Evolutionary conservation across 2,113 vertebrate genomes (phyloP), one percentile per base, ranked within the genome.

Genomic region (Hyla sarda): DNA sequence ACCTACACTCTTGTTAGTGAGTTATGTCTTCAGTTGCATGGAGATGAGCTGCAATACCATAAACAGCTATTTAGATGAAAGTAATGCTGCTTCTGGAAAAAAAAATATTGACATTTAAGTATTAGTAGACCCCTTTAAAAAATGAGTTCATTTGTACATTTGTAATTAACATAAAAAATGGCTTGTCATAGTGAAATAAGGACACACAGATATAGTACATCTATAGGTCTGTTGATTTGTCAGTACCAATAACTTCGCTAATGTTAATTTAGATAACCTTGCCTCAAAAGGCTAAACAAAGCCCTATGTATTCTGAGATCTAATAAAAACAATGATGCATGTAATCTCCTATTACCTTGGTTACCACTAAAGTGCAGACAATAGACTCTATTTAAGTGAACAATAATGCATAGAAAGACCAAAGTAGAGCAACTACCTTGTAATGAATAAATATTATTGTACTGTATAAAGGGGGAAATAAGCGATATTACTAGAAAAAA

Each of bases 381-480:
- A 76, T 76, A 52, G 19, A 72, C 10, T 12, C 19, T 8, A 14
- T 16, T 25, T 47, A 74, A 74, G 9, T 8, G 16, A 52, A 77
- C 28, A 34, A 19, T 54, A 4, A 34, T 54, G 9, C 75, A 32
- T 21, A 54, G 30, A 56, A 56, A 34, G 47, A 34, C 23, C 28
- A 48, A 56, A 11, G 23, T 5, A 54, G 28, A 54, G 28, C 19
- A 19, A 34, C 17, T 19, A 0, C 50, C 25, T 78, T 52, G n/a
- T 77, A 21, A 14, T 12, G 13, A 50, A 23, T 9, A 76, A n/a
- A 76, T 52, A 76, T 75, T 16, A 48, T 76, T 75, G 73, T 75
- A 75, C 45, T 50, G 13, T 25, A 50, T 30, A 50, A 4, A 7
- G 32, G 32, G 30, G 52, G 23, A 14, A 60, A 54, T n/a, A 2